Evolutionary conservation across 2,888 invertebrate genomes (phyloP), one percentile per base, ranked within the genome.

Genomic region (Dicycla oo): DNA sequence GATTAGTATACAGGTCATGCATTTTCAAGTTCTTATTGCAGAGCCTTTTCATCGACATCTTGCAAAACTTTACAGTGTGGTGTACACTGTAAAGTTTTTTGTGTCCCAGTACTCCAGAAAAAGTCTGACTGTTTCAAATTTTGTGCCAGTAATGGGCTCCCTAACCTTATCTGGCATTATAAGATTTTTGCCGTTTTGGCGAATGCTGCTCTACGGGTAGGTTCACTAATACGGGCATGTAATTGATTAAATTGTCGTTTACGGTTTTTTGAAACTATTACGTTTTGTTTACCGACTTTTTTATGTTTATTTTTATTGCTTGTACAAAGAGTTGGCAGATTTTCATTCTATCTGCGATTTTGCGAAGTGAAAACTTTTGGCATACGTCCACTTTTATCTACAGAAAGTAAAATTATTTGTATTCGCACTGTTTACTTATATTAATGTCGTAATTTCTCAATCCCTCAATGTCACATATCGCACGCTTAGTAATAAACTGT

Each of bases 311-410:
- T 76, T 73, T 63, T 60, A 76, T 64, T 58, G 18, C 54, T 60
- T 45, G 38, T 23, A 71, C 51, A 34, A 43, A 60, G 45, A 80
- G 57, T 73, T 78, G 72, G 72, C 75, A 73, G 64, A 78, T 69
- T 85, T 71, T 81, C 60, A 75, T 77, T 72, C 63, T 63, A 68
- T 73, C 54, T 58, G 49, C 68, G 57, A 73, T 72, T 77, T 76
- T 72, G 62, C 53, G 53, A 73, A 72, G 81, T 75, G 83, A 74
- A 78, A 73, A 63, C 64, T 62, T 68, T 75, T 84, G 84, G 84
- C 84, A 56, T 26, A 15, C 58, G 20, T 77, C 85, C 85, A 85
- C 61, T 68, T 76, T 83, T 76, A 64, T 78, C 60, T 68, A 58
- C 26, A 65, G 81, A 84, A 85, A 81, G 81, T 76, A 62, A 75